Evolutionary conservation across 2,113 vertebrate species (phyloP), one percentile per base, ranked within the genome.

Genomic region (Nettapus auritus): DNA sequence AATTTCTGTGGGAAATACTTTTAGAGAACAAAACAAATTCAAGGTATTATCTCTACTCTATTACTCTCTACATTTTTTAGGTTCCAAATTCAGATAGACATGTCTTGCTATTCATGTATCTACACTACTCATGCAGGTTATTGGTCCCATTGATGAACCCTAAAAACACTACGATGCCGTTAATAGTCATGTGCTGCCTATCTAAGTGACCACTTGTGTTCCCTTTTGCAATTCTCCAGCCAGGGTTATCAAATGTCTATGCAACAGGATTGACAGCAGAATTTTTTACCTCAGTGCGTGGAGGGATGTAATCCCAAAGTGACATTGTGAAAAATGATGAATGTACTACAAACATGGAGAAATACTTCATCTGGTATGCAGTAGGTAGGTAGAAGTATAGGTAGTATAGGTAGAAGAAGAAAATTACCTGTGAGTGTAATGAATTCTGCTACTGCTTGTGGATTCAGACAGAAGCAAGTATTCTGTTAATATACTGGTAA

Each of bases 371-470:
- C 92, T 94, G 62, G 6, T 63, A 83, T 90, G 28, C n/a, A n/a
- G n/a, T n/a, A n/a, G n/a, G n/a, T n/a, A n/a, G n/a, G n/a, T n/a
- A n/a, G n/a, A n/a, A n/a, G n/a, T n/a, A n/a, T n/a, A n/a, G n/a
- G n/a, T n/a, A n/a, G n/a, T n/a, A n/a, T n/a, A n/a, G n/a, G n/a
- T n/a, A 86, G 86, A 90, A 95, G 59, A 71, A 28, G 77, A 79
- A 97, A 94, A 96, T 97, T 95, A 93, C 82, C 86, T 59, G 42
- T 23, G 42, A 59, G 79, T 93, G 28, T 56, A 95, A 80, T 89
- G 70, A 97, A 85, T 74, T 95, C 55, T 88, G 23, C 44, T 83
- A 18, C 50, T 93, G 74, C 25, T 78, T 83, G 4, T 34, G 73
- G 66, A 44, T 88, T 90, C 44, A 85, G 60, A 23, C 20, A 92